Evolutionary conservation across 2,113 vertebrate genomes (phyloP), one percentile per base, ranked within the genome.

Genomic region (Mustela nigripes): DNA sequence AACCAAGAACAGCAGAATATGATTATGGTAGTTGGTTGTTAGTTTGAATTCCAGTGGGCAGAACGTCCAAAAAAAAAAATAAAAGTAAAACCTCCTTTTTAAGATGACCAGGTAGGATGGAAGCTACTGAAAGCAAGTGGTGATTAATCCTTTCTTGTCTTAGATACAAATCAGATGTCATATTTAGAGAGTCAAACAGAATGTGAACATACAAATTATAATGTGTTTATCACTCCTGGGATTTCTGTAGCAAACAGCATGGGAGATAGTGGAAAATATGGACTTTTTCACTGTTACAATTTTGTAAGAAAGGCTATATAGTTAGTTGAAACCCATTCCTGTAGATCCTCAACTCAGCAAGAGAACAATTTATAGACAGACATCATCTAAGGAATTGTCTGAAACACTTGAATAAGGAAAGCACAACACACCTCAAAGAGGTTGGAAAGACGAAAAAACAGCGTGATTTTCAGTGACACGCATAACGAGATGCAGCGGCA

Each of bases 1-100:
- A 98, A 98, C 73, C 98, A 97, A 96, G 97, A 95, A 97, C 56
- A 92, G 93, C 2, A 93, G 39, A 65, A 28, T 12, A 78, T 74
- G 56, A 82, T 91, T 94, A 92, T 19, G 48, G 48, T 18, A 80
- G 62, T 18, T 93, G 84, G 45, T 45, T 31, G 92, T 89, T 65
- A 39, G 53, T 97, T 89, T 87, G 73, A 74, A 78, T 67, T 82
- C 36, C 67, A 91, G 71, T 7, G 84, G 81, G 24, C 26, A 71
- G 24, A 89, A 89, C 11, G 78, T 60, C 16, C 11, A 83, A 91
- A 53, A 53, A 16, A 16, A 53, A 56, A 45, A 79, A 16, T 36
- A 36, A 45, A 78, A 93, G 71, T 67, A 85, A 89, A 89, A 60
- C 8, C 39, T 91, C 58, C n/a, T 90, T 96, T 80, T 50, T 16